These are phyloP conservation scores for Pterocles burchelli DNA, from an alignment of 2,113 vertebrate species.

Conservation along the genomic window DNA sequence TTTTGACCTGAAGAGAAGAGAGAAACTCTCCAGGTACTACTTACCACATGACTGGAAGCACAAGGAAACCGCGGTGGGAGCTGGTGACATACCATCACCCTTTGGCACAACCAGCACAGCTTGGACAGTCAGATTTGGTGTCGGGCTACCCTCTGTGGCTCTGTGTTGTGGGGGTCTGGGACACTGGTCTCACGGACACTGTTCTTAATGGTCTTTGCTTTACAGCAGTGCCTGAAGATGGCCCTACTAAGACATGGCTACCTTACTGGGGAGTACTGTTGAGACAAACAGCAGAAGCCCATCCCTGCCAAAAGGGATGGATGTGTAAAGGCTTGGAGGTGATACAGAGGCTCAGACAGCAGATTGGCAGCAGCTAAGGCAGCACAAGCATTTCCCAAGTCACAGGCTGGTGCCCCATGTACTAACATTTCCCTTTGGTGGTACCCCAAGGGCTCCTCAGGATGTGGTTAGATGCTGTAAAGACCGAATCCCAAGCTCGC, in stretches of 20 bases:
- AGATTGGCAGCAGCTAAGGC: not conserved
- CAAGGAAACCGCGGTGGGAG: not conserved
- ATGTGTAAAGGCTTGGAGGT: not conserved
- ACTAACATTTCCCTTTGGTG: not conserved
- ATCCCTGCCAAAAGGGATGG: not conserved
- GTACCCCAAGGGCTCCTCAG: not conserved
- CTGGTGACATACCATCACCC: fast-evolving
- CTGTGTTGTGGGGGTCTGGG: not conserved
- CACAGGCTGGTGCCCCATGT: not conserved
- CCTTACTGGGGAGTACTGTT: not conserved
- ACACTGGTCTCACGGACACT: not conserved
- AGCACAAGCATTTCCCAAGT: not conserved
- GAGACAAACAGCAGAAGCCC: not conserved
- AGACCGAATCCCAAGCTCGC: not conserved
- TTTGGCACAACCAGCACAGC: fast-evolving
- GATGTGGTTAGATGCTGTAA: fast-evolving
- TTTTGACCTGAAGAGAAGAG: not conserved
- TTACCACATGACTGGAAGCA: fast-evolving
- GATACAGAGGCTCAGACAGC: not conserved
- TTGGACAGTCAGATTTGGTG: not conserved
- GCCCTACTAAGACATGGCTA: not conserved
- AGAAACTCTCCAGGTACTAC: not conserved
- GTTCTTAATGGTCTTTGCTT: not conserved
- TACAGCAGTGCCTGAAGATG: not conserved
- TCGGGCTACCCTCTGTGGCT: not conserved